Base-by-base conservation (phyloP, 2,888 invertebrate species). In the Drosophila longiperda region DNA sequence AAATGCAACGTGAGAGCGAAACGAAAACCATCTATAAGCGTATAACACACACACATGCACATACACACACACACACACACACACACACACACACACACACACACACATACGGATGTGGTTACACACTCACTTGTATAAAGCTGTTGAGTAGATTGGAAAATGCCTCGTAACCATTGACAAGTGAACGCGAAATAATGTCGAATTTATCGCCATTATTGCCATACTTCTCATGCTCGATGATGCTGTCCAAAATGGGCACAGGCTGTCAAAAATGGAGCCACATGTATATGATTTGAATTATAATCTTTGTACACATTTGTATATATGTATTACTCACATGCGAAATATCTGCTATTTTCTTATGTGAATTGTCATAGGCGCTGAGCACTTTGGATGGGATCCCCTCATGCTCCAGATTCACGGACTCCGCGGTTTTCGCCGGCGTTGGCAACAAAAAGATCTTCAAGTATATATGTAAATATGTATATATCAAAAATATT, bases 161-260 rank as follows among this genome's bases (percentile, higher is more conserved):
- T 6, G 95, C 94, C 82, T 96, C 96, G 66, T 95, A 95, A 8
- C 96, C 95, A 34, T 94, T 94, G 4, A 97, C 95, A 33, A 97
- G 84, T 0, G 94, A 94, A 64, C 94, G 94, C 1, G 96, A 96
- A 33, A 96, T 92, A 20, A 93, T 93, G 70, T 95, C 94, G 79
- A 95, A 95, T 90, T 95, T 95, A 82, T 96, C 96, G 53, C 93
- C 97, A 59, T 93, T 94, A 90, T 97, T 97, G 26, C 97, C 97
- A 90, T 96, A 97, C 89, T 97, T 97, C 59, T 97, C 96, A 59
- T 96, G 94, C 91, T 97, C 97, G 50, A 93, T 93, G 79, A 96
- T 96, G n/a, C 95, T 95, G 85, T 97, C 97, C 32, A 97, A 95
- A 70, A 97, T 94, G 0, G 97, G 96, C 76, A 94, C 94, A 0